These are phyloP conservation scores for Epicauta chinensis DNA, from an alignment of 1,140 invertebrate genomes.

Conservation along the genomic window DNA sequence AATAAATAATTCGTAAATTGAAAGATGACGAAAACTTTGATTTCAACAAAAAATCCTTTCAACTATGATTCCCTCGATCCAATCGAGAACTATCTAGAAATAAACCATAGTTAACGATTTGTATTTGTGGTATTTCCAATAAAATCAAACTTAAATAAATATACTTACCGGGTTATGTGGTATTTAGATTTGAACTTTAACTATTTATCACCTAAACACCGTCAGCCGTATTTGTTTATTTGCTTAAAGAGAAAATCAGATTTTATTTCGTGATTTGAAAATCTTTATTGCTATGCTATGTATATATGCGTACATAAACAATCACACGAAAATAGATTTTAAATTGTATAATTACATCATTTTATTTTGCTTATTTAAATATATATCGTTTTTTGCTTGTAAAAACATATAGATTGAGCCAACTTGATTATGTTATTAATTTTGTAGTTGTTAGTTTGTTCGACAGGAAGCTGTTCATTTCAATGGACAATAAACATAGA, in stretches of 20 bases:
- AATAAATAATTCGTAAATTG: too few species aligned
- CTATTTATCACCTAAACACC: constrained; percentile 12
- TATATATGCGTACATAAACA: too few species aligned
- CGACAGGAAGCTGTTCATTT: constrained; percentile 6
- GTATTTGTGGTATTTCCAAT: constrained; percentile 14
- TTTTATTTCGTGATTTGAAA: constrained; percentile 5
- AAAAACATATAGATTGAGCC: too few species aligned
- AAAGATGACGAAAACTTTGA: too few species aligned
- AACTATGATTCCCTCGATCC: too few species aligned
- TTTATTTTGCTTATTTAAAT: not conserved
- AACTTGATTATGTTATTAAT: too few species aligned
- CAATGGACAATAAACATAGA: not conserved
- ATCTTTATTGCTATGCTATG: too few species aligned
- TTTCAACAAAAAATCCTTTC: too few species aligned
- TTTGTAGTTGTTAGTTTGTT: too few species aligned
- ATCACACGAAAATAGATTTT: too few species aligned
- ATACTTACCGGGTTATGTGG: constrained; percentile 14
- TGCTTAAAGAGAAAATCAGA: constrained; percentile 5
- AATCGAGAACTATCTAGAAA: not conserved
- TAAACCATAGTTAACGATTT: constrained; percentile 16
- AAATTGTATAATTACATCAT: not conserved
- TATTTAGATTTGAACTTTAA: constrained; percentile 11
- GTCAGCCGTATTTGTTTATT: constrained; percentile 4
- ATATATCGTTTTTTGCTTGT: too few species aligned
- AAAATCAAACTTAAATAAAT: constrained; percentile 17